Conservation (phyloP, 2,113 vertebrate species). For the Colinus virginianus region DNA sequence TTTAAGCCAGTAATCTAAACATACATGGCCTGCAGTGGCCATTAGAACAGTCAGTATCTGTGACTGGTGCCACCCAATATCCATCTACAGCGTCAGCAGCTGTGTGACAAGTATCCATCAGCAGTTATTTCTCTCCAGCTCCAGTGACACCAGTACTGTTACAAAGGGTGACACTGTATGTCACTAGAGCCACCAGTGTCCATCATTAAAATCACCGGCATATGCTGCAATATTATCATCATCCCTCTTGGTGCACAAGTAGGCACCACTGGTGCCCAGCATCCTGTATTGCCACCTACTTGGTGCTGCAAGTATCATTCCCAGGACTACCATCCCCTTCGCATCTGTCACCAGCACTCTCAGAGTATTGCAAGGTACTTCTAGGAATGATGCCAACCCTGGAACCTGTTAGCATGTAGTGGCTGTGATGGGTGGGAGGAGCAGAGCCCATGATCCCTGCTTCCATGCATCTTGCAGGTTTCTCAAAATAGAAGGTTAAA, state of each 20-base stretch:
- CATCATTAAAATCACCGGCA: not conserved
- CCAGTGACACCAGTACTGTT: not conserved
- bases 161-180: not conserved
- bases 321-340: rapidly evolving
- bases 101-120: not conserved
- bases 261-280: not conserved
- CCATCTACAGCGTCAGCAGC: not conserved
- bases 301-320: not conserved
- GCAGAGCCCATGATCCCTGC: not conserved
- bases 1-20: not conserved
- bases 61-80: not conserved
- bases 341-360: not conserved
- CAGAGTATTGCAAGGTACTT: not conserved
- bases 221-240: not conserved
- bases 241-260: not conserved
- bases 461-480: conserved; percentile 19
- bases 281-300: not conserved
- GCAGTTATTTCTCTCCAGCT: not conserved
- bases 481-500: conserved; percentile 41
- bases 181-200: not conserved
- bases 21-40: not conserved
- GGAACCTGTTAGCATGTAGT: not conserved
- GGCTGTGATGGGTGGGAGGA: not conserved
- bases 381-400: not conserved
- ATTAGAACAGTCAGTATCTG: not conserved